Evolutionary conservation across 2,888 invertebrate species (phyloP).

Genomic region (Thelaira solivaga): DNA sequence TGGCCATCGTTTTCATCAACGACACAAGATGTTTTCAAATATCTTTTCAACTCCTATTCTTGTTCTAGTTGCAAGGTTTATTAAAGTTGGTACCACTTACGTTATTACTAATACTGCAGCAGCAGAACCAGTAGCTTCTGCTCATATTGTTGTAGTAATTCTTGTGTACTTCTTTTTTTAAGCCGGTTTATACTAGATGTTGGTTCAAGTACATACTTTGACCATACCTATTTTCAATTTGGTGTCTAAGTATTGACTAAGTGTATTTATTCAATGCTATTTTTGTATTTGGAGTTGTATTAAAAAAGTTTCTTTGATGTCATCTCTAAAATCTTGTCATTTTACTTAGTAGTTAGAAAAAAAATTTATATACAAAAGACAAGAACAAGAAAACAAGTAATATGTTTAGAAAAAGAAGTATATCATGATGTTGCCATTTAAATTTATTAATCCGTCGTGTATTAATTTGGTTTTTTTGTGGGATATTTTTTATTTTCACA

Average conservation of each 20-base stretch:
- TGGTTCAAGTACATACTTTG: slow-evolving; percentile 33
- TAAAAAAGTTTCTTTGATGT: slow-evolving; percentile 33
- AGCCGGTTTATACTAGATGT: slow-evolving; percentile 48
- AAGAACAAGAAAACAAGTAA: not conserved
- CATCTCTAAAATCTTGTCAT: slow-evolving; percentile 41
- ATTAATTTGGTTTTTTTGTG: not conserved
- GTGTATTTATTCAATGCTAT: slow-evolving; percentile 41
- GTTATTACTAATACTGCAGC: not conserved
- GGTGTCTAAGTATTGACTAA: slow-evolving; percentile 40
- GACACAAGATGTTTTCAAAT: not conserved
- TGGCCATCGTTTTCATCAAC: not conserved
- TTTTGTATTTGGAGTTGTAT: slow-evolving; percentile 24
- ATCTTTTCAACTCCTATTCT: slow-evolving; percentile 37
- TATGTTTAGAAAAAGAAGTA: not conserved
- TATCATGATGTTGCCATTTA: slow-evolving; percentile 50
- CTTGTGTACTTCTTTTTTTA: slow-evolving; percentile 34
- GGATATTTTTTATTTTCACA: not conserved
- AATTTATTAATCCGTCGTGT: slow-evolving; percentile 29
- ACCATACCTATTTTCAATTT: slow-evolving; percentile 31
- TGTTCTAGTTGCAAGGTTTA: slow-evolving; percentile 55
- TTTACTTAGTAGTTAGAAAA: slow-evolving; percentile 10
- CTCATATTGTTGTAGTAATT: slow-evolving; percentile 25
- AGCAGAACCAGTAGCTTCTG: not conserved
- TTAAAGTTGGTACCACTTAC: slow-evolving; percentile 23
- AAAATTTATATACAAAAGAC: not conserved